These are phyloP conservation scores for Ptychobarbus kaznakovi DNA, from an alignment of 2,797 vertebrate species.

Conservation along the genomic window DNA sequence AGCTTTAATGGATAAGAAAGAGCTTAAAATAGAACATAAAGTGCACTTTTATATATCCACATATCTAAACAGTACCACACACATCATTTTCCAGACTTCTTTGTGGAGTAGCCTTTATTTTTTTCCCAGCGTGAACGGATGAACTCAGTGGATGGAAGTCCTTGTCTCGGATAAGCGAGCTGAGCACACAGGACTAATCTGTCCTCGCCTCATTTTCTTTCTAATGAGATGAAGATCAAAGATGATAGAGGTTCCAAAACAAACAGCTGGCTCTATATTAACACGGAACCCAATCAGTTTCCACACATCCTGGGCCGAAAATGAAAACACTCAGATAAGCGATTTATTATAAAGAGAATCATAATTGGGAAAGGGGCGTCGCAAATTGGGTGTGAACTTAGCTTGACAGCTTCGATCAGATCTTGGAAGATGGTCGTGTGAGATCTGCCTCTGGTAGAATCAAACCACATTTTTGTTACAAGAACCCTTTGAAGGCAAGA, in stretches of 20 bases:
- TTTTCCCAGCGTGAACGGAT: slow-evolving; percentile 5
- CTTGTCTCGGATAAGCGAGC: slow-evolving; percentile 13
- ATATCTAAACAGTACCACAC: neutral
- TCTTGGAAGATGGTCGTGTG: slow-evolving; percentile 12
- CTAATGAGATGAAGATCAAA: slow-evolving; percentile 64
- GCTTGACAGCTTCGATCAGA: slow-evolving; percentile 40
- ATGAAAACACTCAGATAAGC: slow-evolving; percentile 62
- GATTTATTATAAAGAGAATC: slow-evolving; percentile 59
- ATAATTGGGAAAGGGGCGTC: slow-evolving; percentile 48
- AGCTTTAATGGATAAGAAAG: neutral
- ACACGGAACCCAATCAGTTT: slow-evolving; percentile 57
- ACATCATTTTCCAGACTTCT: neutral
- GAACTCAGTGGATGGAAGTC: slow-evolving; percentile 8
- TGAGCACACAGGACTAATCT: slow-evolving; percentile 26
- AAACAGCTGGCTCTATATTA: slow-evolving; percentile 60
- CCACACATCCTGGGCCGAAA: slow-evolving; percentile 50
- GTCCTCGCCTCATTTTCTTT: slow-evolving; percentile 47
- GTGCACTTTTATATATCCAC: neutral
- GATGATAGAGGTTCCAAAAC: slow-evolving; percentile 58
- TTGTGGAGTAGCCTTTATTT: neutral
- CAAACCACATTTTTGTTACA: neutral
- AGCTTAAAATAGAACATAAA: slow-evolving; percentile 1
- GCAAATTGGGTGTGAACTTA: slow-evolving; percentile 34
- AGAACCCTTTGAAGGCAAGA: neutral
- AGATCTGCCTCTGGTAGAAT: slow-evolving; percentile 34